Base-by-base conservation (phyloP, 1,140 invertebrate genomes). In the Cotesia chilonis region DNA sequence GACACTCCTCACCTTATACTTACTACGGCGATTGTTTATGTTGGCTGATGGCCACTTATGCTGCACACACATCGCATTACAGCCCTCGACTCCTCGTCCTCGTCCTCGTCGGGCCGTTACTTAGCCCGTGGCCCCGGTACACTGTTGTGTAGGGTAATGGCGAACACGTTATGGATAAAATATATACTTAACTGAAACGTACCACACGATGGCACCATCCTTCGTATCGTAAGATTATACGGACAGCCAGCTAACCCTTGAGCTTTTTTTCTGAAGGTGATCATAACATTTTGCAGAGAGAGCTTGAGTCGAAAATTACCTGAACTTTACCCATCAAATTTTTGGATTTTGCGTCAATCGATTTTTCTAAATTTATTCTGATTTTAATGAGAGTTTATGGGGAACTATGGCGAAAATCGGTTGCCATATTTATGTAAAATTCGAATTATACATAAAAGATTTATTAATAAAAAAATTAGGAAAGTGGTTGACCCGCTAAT, bases 11-110 rank as follows among this genome's bases (percentile, higher is more conserved):
- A 85, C 79, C 83, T 74, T 87, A 85, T 87, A 87, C 84, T 87
- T 87, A 87, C 79, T 75, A 79, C 65, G 80, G 82, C 84, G 84
- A 87, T 87, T 87, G 86, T 87, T 87, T 87, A 87, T 87, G 84
- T 87, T 87, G 85, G 83, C 84, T 87, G 84, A 86, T 87, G 83
- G 85, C 86, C 86, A 87, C 84, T 87, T 87, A 86, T 80, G 80
- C 73, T 85, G 80, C 81, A 83, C 83, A 85, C 82, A 84, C 82
- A 83, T 82, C 81, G 80, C 79, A 84, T 86, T 85, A 86, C 80
- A 14, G 36, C 41, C 17, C 55, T 28, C 51, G 54, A 66, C 60
- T 55, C 37, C 36, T 17, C 52, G 54, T 59, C 70, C 70, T 60
- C 57, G 38, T 65, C 47, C 28, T 54, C 28, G 54, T 66, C 55